These are phyloP conservation scores for Eurystomus gularis DNA, from an alignment of 2,113 vertebrate species.

Conservation along the genomic window DNA sequence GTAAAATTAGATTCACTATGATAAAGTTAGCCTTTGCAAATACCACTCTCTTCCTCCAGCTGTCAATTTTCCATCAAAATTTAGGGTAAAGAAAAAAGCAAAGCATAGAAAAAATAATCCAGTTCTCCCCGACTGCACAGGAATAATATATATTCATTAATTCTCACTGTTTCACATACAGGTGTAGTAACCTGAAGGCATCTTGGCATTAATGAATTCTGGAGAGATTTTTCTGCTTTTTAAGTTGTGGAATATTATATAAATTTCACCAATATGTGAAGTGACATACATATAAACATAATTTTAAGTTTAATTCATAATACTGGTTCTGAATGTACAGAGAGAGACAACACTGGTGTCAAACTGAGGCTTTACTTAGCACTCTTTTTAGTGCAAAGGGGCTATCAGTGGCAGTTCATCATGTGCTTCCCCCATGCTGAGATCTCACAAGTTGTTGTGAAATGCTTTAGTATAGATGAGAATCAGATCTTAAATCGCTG, in stretches of 20 bases:
- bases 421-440: not conserved
- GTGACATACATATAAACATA: not conserved
- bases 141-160: not conserved
- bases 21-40: not conserved
- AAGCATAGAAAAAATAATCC: not conserved
- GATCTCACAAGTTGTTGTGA: not conserved
- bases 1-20: not conserved
- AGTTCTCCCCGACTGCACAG: not conserved
- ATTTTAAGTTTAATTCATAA: not conserved
- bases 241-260: not conserved
- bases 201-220: not conserved
- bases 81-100: not conserved
- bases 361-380: not conserved
- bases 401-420: not conserved
- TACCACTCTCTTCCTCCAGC: not conserved
- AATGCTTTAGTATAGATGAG: not conserved
- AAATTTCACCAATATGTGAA: not conserved
- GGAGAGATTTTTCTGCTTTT: not conserved
- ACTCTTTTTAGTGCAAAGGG: not conserved
- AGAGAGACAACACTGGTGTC: not conserved
- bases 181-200: not conserved
- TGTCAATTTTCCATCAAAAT: not conserved
- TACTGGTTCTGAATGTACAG: not conserved
- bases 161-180: not conserved
- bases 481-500: not conserved